Evolutionary conservation across 2,888 invertebrate genomes (phyloP), one percentile per base, ranked within the genome.

Genomic region (Sarcophaga variegata): DNA sequence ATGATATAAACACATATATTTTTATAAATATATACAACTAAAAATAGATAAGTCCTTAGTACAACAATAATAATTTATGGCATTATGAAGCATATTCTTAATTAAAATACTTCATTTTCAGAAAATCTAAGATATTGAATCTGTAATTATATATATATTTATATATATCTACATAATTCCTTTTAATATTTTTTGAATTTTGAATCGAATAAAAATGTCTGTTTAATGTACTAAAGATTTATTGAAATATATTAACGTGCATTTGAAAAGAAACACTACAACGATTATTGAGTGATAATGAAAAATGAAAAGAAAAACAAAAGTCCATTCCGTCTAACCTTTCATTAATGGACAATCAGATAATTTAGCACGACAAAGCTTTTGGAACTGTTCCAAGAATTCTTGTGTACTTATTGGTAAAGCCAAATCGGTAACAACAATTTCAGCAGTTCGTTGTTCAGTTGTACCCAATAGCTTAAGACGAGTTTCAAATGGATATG

Each of bases 401-500:
- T 97, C 95, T 2, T 95, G 95, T 2, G 95, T 94, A 8, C 95
- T 94, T 47, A 97, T 93, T 0, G 97, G 96, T 69, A 98, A 93
- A 54, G 95, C 94, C 88, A 97, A 94, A 89, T 96, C 96, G 88
- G 94, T 94, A 74, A 96, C 95, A 75, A 96, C 94, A 75, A 96
- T 96, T 93, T 95, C 95, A 1, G 96, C 95, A 4, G 96, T 94
- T 54, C 96, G 95, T 89, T 94, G 94, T 91, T 97, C 96, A 2
- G 96, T 96, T 49, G 96, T 96, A 10, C 97, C 97, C 90, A 97
- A 95, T 17, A 97, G 94, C 92, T 96, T 96, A 93, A 96, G 95
- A 93, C 97, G 96, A 86, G 97, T 94, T 87, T 97, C 97, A 91
- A 96, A 95, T 0, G 97, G 97, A 93, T 97, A 98, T 62, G 94